Evolutionary conservation across 2,113 vertebrate genomes (phyloP), one percentile per base, ranked within the genome.

Genomic region (Percina caprodes): DNA sequence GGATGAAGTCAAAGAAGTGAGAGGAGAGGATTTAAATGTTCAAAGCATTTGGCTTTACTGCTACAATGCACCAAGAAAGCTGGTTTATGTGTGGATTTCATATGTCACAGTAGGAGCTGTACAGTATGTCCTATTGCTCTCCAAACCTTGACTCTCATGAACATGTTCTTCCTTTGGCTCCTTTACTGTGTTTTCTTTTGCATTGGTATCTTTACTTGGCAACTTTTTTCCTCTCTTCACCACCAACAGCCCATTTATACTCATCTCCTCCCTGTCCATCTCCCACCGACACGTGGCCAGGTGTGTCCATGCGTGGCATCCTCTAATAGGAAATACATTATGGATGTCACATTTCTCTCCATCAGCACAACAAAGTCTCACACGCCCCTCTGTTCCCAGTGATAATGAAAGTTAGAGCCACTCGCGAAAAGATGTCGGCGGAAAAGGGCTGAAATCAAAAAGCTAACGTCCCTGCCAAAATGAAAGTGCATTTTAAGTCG

Each of bases 321-420:
- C 90, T 83, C 77, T 91, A 92, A 93, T 92, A 87, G 87, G 84
- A 91, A 90, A 93, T 94, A 85, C 91, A 94, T 94, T 93, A 94
- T 94, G 93, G 91, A 95, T 94, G 93, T 91, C 88, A 89, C 91
- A 93, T 88, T 92, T 86, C 91, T 90, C 90, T 91, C 93, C 90
- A 92, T 94, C 93, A 90, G 88, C 83, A 86, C 90, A 90, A 90
- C 93, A 91, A 91, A 92, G 91, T 91, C 87, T 86, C 66, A 39
- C 73, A 85, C 86, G 67, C 68, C 89, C 84, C 83, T 87, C 88
- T 91, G 89, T 89, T 89, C 84, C 77, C 55, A 5, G 79, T 75
- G 92, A 92, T 93, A 91, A 92, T 91, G 79, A 91, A 93, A 93
- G 90, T 92, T 92, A 90, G 77, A 88, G 87, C 70, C 80, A 80